phyloP scores from a whole-genome alignment of 2,113 vertebrate species.

The Paedocypris sp. region DNA sequence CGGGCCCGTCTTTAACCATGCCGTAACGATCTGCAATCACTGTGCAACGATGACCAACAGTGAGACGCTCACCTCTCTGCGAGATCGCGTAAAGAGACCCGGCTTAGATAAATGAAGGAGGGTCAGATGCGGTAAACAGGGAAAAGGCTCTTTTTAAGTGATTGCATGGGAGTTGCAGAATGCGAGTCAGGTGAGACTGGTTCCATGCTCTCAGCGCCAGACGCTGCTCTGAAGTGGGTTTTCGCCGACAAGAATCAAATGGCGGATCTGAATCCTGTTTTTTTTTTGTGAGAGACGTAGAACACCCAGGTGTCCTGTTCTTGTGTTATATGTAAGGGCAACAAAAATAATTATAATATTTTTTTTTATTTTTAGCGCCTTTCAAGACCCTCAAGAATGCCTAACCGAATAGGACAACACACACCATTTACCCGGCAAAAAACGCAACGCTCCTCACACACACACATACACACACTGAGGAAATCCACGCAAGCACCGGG shows the following conservation, averaged over 20 bases:
- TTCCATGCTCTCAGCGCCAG: conserved; percentile 4
- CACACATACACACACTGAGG: too few relatives aligned
- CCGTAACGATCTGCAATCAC: conserved; percentile 35
- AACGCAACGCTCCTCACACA: too few relatives aligned
- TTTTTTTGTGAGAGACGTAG: too few relatives aligned
- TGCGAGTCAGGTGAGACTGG: conserved; percentile 19
- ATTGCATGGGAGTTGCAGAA: conserved; percentile 38
- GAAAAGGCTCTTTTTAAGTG: not conserved
- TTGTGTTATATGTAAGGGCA: too few relatives aligned
- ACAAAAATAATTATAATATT: too few relatives aligned
- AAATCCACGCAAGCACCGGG: too few relatives aligned
- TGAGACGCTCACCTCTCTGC: conserved; percentile 26
- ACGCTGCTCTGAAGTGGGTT: conserved; percentile 2
- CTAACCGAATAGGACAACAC: too few relatives aligned
- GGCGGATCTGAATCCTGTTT: too few relatives aligned
- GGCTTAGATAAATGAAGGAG: conserved; percentile 16
- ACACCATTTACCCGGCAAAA: too few relatives aligned
- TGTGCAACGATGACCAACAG: conserved; percentile 37
- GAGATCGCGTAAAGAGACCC: not conserved
- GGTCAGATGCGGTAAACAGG: conserved; percentile 22
- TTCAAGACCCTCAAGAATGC: too few relatives aligned
- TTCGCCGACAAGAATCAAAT: not conserved
- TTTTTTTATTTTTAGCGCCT: too few relatives aligned
- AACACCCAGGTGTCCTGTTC: too few relatives aligned
- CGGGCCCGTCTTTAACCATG: conserved; percentile 22